Conservation (phyloP, 2,797 vertebrate species). For the Delichon dasypus region DNA sequence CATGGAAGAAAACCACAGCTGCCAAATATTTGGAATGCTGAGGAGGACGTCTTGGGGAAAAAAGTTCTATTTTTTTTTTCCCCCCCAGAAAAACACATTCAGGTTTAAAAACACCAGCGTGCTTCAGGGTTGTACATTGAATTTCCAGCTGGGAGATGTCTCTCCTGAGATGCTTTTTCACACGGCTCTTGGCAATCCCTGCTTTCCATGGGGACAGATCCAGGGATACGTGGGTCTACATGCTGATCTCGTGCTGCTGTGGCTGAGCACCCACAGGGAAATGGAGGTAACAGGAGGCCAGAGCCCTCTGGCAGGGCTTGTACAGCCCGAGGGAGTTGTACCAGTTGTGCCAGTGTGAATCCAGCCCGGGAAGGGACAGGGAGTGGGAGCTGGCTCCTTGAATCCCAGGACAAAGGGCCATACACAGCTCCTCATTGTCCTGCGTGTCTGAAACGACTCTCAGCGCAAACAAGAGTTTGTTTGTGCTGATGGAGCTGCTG, state of each 20-base stretch:
- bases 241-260: background rate
- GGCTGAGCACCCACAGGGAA: background rate
- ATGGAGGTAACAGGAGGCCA: background rate
- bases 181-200: background rate
- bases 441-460: background rate
- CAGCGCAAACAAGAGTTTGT: background rate
- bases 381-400: background rate
- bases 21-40: background rate
- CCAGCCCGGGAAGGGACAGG: background rate
- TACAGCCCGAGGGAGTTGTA: background rate
- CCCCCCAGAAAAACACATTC: background rate
- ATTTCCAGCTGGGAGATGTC: background rate
- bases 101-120: background rate
- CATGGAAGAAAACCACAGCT: background rate
- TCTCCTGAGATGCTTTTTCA: background rate
- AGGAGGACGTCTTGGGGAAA: fast-evolving
- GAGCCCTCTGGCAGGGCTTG: background rate
- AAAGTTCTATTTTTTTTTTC: background rate
- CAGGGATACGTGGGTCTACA: fast-evolving
- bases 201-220: background rate
- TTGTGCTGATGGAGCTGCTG: background rate
- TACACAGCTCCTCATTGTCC: background rate
- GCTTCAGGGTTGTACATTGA: fast-evolving
- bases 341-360: background rate
- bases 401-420: background rate